These are phyloP conservation scores for Nebria ingens DNA, from an alignment of 1,140 invertebrate genomes.

Conservation along the genomic window DNA sequence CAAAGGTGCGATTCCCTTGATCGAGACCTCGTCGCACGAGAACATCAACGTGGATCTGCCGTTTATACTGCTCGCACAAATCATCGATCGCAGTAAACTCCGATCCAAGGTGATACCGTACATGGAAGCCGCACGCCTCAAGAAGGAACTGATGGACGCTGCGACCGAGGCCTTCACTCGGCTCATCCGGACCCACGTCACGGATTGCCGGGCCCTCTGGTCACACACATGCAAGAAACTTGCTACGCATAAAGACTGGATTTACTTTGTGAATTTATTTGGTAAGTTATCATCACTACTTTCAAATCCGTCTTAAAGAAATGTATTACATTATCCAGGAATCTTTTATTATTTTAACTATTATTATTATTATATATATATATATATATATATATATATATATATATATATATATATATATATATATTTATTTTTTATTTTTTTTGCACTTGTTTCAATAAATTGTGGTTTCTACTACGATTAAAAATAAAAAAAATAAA, in stretches of 20 bases:
- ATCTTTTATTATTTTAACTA: constrained; percentile 1
- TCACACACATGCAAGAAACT: constrained; percentile 76
- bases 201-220: constrained; percentile 79
- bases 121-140: constrained; percentile 70
- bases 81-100: constrained; percentile 69
- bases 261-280: constrained; percentile 85
- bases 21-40: constrained; percentile 93
- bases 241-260: constrained; percentile 76
- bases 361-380: background rate
- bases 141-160: constrained; percentile 80
- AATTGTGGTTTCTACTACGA: too few relatives aligned
- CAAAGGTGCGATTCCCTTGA: constrained; percentile 73
- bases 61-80: constrained; percentile 84
- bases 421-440: too few relatives aligned
- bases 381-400: background rate
- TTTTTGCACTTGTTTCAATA: too few relatives aligned
- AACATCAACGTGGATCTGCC: constrained; percentile 95
- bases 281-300: too few relatives aligned
- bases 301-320: too few relatives aligned
- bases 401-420: too few relatives aligned
- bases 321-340: too few relatives aligned
- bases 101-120: constrained; percentile 63
- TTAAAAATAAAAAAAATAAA: too few relatives aligned
- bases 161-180: constrained; percentile 80
- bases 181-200: constrained; percentile 71